Base-by-base conservation (phyloP, 2,888 invertebrate genomes). In the Carcina quercana region DNA sequence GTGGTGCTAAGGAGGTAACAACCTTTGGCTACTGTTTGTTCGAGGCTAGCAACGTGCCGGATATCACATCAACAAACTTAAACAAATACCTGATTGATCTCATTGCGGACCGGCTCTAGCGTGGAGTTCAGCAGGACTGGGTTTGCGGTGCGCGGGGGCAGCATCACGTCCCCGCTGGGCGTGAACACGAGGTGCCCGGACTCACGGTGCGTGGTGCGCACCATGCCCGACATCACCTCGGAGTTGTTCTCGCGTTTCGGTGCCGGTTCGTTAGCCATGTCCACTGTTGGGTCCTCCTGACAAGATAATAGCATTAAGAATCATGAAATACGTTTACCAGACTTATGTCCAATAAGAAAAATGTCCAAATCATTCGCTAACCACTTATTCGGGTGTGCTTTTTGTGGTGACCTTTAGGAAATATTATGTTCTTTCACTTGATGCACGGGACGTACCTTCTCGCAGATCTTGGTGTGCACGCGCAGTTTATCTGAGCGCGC, bases 401-500 rank as follows among this genome's bases (percentile, higher is more conserved):
- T n/a, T n/a, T n/a, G n/a, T n/a, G n/a, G n/a, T n/a, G n/a, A n/a
- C n/a, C n/a, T n/a, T n/a, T n/a, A n/a, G n/a, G n/a, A n/a, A n/a
- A n/a, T n/a, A n/a, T n/a, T n/a, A n/a, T n/a, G n/a, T n/a, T n/a
- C n/a, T n/a, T n/a, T n/a, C n/a, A n/a, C n/a, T n/a, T n/a, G n/a
- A n/a, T n/a, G n/a, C n/a, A n/a, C n/a, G n/a, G n/a, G n/a, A n/a
- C n/a, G n/a, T n/a, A 32, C 17, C 19, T 15, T 25, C 46, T 88
- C 87, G 56, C 86, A 84, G 45, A 87, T 87, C 58, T 86, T 80
- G 40, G 87, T 83, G 63, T 91, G 91, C 47, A 90, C 87, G 40
- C 91, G 88, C 49, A 91, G 75, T 56, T 91, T 91, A 66, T 91
- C 91, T 46, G 89, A 90, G 36, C 91, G 78, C 13, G 91, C 90